phyloP scores from a whole-genome alignment of 1,140 invertebrate genomes.

The Elymnias hypermnestra region DNA sequence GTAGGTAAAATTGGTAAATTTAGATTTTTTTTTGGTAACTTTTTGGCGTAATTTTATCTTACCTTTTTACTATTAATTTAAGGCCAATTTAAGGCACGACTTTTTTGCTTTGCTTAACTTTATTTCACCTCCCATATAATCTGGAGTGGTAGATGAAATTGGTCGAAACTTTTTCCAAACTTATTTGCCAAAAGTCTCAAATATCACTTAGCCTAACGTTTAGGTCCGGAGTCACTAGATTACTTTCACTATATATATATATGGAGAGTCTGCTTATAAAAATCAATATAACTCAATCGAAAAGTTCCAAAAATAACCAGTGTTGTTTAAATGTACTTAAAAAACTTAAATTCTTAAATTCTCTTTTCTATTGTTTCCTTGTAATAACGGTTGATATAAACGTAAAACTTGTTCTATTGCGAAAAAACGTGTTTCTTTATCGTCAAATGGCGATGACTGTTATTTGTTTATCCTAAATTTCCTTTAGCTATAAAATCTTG shows the following conservation, averaged over 20 bases:
- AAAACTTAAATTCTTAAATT: constrained; percentile 70
- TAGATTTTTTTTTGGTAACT: constrained; percentile 59
- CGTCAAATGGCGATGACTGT: constrained; percentile 70
- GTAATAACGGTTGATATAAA: constrained; percentile 75
- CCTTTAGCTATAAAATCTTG: constrained; percentile 68
- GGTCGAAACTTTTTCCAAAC: constrained; percentile 65
- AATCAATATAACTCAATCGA: constrained; percentile 65
- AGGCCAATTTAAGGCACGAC: constrained; percentile 75
- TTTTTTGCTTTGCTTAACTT: constrained; percentile 49
- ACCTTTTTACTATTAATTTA: constrained; percentile 73
- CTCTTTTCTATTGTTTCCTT: constrained; percentile 74
- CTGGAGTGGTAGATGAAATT: constrained; percentile 64
- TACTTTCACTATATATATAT: constrained; percentile 73
- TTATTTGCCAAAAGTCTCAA: constrained; percentile 65
- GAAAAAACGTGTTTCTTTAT: constrained; percentile 76
- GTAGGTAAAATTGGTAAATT: constrained; percentile 68
- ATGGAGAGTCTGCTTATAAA: constrained; percentile 72
- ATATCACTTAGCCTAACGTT: constrained; percentile 68
- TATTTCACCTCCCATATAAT: constrained; percentile 57
- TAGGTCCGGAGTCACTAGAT: constrained; percentile 69
- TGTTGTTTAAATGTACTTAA: constrained; percentile 75
- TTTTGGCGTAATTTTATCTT: constrained; percentile 65
- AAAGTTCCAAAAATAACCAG: constrained; percentile 74
- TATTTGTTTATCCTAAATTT: constrained; percentile 65
- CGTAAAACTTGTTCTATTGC: constrained; percentile 76